Evolutionary conservation across 2,888 invertebrate species (phyloP).

Genomic region (Limenitis camilla): DNA sequence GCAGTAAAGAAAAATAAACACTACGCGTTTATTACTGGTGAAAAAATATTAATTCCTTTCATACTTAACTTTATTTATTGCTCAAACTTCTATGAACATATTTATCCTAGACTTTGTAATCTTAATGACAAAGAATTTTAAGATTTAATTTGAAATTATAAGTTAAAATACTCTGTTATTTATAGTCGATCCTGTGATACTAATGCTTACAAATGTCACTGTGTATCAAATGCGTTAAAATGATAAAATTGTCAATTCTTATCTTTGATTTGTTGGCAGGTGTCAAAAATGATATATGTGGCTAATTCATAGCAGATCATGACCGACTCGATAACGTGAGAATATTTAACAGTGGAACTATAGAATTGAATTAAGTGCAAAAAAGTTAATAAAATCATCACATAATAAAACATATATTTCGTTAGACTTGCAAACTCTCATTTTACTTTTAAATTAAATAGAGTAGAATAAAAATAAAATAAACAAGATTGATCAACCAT

Average conservation of each 20-base stretch:
- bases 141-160: too few relatives aligned
- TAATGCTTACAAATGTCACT: constrained; percentile 13
- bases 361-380: not conserved
- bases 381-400: too few relatives aligned
- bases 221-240: constrained; percentile 28
- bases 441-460: too few relatives aligned
- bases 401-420: too few relatives aligned
- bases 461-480: too few relatives aligned
- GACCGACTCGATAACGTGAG: constrained; percentile 41
- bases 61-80: too few relatives aligned
- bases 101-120: too few relatives aligned
- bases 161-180: constrained; percentile 3
- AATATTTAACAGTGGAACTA: constrained; percentile 25
- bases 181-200: constrained; percentile 11
- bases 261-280: constrained; percentile 61
- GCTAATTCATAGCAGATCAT: constrained; percentile 28
- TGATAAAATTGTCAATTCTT: constrained; percentile 49
- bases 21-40: not conserved
- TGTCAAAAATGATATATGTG: constrained; percentile 37
- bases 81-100: too few relatives aligned
- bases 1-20: constrained; percentile 16
- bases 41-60: not conserved
- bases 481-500: too few relatives aligned
- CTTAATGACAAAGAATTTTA: too few relatives aligned
- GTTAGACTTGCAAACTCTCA: too few relatives aligned